Base-by-base conservation (phyloP, 1,140 invertebrate species). In the Leptinotarsa lineolata region DNA sequence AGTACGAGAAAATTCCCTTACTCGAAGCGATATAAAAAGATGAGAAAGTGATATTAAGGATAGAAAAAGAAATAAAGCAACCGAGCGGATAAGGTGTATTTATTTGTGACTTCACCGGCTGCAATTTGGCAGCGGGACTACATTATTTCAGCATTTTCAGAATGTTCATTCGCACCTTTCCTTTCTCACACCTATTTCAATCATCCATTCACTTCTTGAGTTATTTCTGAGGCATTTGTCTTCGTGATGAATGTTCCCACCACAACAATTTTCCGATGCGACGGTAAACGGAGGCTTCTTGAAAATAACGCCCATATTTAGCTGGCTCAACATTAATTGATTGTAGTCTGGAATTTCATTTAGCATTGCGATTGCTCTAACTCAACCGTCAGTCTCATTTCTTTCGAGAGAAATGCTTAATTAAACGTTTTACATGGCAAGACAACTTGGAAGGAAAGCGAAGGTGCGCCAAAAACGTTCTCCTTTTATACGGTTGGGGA, bases 301-400 rank as follows among this genome's bases (percentile, higher is more conserved):
- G 60, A 63, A 63, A 63, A 18, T 63, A 63, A 20, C 60, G 18
- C 20, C 60, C 60, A 63, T 63, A 63, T 63, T 63, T 63, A 63
- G 60, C 60, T 63, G 20, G 60, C 60, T 63, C 20, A 21, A 63
- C 60, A 63, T 63, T 63, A 63, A 63, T 63, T 63, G 60, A 63
- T 63, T 63, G 60, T 63, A 63, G 60, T 20, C 60, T 63, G 60
- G 60, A 63, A 63, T 63, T 63, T 63, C 60, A 63, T 63, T 63
- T 63, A 63, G 60, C 60, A 63, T 63, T 21, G 20, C 16, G 16
- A 63, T 63, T 63, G 60, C 60, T 63, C 22, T 63, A 63, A 24
- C 60, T 63, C 22, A 21, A 63, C 60, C 60, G 60, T 21, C 60
- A 24, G 60, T n/a, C 20, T 63, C 20, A 63, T 63, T 20, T 63